phyloP scores from a whole-genome alignment of 2,888 invertebrate species.

The Conchocele bisecta region DNA sequence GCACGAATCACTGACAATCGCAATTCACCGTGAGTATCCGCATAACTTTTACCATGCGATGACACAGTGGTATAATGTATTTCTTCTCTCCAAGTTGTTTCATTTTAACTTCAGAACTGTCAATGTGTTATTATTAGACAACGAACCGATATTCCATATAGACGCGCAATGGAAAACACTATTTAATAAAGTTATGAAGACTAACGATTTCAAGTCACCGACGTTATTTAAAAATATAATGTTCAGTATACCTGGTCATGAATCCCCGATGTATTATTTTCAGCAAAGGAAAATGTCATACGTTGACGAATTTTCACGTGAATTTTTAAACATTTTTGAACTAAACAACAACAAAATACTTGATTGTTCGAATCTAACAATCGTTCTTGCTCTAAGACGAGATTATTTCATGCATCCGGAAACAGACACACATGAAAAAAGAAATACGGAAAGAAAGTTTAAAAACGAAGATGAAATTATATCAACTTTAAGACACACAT shows the following conservation, averaged over 20 bases:
- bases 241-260: conserved; percentile 50
- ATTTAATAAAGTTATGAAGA: conserved; percentile 23
- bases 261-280: conserved; percentile 46
- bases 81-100: conserved; percentile 30
- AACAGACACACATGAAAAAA: conserved; percentile 6
- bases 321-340: conserved; percentile 27
- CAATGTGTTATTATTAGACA: conserved; percentile 37
- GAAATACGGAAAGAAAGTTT: conserved; percentile 47
- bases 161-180: conserved; percentile 44
- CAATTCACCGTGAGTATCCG: conserved; percentile 41
- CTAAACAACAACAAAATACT: conserved; percentile 21
- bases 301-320: conserved; percentile 40
- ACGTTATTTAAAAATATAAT: conserved; percentile 31
- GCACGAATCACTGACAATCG: conserved; percentile 4
- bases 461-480: conserved; percentile 49
- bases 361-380: conserved; percentile 28
- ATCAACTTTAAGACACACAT: conserved; percentile 15
- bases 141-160: conserved; percentile 33
- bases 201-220: conserved; percentile 13
- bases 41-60: conserved; percentile 55
- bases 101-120: conserved; percentile 24
- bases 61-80: conserved; percentile 55
- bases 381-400: conserved; percentile 27
- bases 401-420: conserved; percentile 47
- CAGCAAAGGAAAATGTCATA: conserved; percentile 21